phyloP scores from a whole-genome alignment of 2,113 vertebrate genomes.

The Pelodiscus sinensis region DNA sequence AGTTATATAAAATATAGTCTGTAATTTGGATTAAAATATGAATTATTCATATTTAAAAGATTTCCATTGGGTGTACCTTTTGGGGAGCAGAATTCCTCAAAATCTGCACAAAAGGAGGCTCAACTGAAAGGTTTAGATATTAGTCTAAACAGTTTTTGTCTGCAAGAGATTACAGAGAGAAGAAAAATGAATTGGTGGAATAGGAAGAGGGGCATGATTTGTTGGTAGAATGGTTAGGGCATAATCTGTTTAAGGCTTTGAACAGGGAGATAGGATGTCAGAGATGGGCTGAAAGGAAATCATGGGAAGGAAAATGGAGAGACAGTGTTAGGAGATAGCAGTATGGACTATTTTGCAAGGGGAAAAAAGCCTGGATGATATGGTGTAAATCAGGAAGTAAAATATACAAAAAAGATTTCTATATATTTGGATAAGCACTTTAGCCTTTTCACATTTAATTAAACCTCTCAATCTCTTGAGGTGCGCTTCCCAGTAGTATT shows the following conservation, averaged over 20 bases:
- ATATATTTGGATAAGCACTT: background rate
- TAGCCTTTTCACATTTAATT: background rate
- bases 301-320: background rate
- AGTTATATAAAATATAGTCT: background rate
- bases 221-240: background rate
- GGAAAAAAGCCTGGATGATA: background rate
- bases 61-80: background rate
- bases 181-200: fast-evolving
- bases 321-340: background rate
- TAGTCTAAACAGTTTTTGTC: background rate
- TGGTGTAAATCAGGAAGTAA: background rate
- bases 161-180: background rate
- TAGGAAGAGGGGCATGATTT: background rate
- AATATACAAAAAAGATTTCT: background rate
- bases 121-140: no score
- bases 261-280: background rate
- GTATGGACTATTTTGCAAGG: background rate
- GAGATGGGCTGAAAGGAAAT: background rate
- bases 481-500: background rate
- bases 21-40: background rate
- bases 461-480: background rate
- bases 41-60: background rate
- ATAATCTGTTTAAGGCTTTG: background rate
- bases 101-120: background rate
- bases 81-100: background rate